phyloP scores from a whole-genome alignment of 2,888 invertebrate species.

The Elgonia sp. region DNA sequence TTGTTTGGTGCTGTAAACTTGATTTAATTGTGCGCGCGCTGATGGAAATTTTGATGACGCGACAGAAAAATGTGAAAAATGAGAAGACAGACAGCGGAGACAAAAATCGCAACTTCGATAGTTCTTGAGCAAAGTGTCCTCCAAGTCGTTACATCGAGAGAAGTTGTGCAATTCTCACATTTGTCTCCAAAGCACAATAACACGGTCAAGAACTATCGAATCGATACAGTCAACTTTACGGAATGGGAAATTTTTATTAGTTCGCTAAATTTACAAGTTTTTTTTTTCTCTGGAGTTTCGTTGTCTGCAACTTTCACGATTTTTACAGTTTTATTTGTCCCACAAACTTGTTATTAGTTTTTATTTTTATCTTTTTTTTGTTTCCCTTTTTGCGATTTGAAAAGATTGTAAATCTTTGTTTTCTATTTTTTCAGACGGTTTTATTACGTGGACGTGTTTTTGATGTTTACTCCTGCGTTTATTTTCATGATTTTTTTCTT shows the following conservation, averaged over 20 bases:
- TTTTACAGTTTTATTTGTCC: no score
- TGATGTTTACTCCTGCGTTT: no score
- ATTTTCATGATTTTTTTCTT: no score
- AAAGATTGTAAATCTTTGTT: neutral
- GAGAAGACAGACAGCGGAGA: neutral
- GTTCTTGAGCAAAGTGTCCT: constrained; percentile 54
- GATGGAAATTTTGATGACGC: constrained; percentile 45
- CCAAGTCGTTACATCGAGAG: constrained; percentile 49
- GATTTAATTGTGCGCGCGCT: constrained; percentile 37
- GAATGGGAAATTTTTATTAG: no score
- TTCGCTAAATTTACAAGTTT: no score
- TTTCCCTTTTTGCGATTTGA: no score
- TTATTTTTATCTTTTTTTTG: no score
- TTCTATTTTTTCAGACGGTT: no score
- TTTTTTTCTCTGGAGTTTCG: no score
- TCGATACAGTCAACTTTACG: constrained; percentile 33
- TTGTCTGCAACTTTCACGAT: no score
- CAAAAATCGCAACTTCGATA: constrained; percentile 58
- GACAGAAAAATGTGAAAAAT: constrained; percentile 12
- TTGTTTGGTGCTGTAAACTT: constrained; percentile 44
- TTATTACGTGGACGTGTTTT: no score
- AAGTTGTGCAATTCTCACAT: constrained; percentile 58
- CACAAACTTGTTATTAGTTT: no score
- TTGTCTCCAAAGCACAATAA: constrained; percentile 60
- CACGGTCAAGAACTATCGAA: constrained; percentile 62